phyloP scores from a whole-genome alignment of 2,888 invertebrate species.

The Villa cingulata region DNA sequence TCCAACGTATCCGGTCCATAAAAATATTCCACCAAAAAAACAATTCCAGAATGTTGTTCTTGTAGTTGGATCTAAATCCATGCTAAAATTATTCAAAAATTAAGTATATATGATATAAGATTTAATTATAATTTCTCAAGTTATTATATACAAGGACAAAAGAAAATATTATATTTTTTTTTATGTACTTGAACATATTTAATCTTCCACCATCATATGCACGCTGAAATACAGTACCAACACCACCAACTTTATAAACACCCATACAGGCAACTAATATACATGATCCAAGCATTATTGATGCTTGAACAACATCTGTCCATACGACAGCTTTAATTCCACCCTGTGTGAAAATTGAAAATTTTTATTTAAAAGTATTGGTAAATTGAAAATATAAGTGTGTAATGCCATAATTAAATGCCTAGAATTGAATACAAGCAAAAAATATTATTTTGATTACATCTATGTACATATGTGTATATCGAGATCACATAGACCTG shows the following conservation, averaged over 20 bases:
- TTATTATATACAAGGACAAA: no score
- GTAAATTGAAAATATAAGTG: no score
- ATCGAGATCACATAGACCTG: no score
- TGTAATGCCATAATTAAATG: no score
- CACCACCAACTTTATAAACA: constrained; percentile 31
- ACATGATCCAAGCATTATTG: constrained; percentile 32
- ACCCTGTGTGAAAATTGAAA: no score
- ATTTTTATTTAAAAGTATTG: no score
- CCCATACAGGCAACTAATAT: constrained; percentile 33
- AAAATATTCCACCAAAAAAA: constrained; percentile 42
- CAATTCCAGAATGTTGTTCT: constrained; percentile 53
- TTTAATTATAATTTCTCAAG: no score
- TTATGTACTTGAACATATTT: constrained; percentile 28
- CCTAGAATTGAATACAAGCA: no score
- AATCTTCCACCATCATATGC: constrained; percentile 31
- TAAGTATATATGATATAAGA: no score
- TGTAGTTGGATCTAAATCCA: constrained; percentile 43
- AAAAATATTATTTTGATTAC: no score
- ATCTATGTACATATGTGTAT: no score
- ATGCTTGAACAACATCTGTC: constrained; percentile 39
- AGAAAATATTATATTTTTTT: neutral
- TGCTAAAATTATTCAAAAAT: no score
- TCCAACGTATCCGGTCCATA: constrained; percentile 49
- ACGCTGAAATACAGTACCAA: constrained; percentile 27
- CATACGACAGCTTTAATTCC: constrained; percentile 41